A percentile compares a stretch with the other conserved stretches of the same genome.
These are phyloP conservation scores for Dermatemys mawii DNA, from an alignment of 2,113 vertebrate genomes.

Conservation along the genomic window DNA sequence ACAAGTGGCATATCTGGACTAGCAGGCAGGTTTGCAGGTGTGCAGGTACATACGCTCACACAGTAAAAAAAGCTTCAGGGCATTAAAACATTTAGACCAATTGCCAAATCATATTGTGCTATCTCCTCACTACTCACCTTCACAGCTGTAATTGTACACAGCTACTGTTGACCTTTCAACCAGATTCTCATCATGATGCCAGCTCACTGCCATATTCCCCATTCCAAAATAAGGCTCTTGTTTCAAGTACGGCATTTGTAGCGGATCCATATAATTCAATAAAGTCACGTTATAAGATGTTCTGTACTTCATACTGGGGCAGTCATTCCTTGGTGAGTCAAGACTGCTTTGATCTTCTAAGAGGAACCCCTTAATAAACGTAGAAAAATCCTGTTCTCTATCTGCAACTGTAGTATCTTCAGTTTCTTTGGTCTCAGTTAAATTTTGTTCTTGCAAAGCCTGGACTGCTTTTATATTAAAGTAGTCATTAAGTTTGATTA, in stretches of 20 bases:
- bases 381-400: conserved; percentile 34
- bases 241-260: conserved; percentile 90
- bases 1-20: not conserved
- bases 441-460: conserved; percentile 67
- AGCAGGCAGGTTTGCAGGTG: not conserved
- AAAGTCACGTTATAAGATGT: conserved; percentile 90
- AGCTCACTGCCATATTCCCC: conserved; percentile 97
- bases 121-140: conserved; percentile 71
- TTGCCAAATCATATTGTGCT: not conserved
- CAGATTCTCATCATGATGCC: conserved; percentile 97
- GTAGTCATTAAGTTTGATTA: conserved; percentile 92
- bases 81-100: not conserved
- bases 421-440: conserved; percentile 51
- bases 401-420: conserved; percentile 41
- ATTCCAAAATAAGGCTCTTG: conserved; percentile 97
- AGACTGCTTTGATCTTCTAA: conserved; percentile 60
- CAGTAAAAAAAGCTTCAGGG: not conserved
- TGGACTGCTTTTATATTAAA: conserved; percentile 81
- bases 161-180: conserved; percentile 90
- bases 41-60: accelerated
- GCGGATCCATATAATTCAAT: conserved; percentile 97
- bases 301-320: conserved; percentile 52
- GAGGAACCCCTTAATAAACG: not conserved
- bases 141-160: conserved; percentile 93
- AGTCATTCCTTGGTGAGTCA: conserved; percentile 15